Conservation (phyloP, 2,888 invertebrate genomes). For the Ochropleura plecta region DNA sequence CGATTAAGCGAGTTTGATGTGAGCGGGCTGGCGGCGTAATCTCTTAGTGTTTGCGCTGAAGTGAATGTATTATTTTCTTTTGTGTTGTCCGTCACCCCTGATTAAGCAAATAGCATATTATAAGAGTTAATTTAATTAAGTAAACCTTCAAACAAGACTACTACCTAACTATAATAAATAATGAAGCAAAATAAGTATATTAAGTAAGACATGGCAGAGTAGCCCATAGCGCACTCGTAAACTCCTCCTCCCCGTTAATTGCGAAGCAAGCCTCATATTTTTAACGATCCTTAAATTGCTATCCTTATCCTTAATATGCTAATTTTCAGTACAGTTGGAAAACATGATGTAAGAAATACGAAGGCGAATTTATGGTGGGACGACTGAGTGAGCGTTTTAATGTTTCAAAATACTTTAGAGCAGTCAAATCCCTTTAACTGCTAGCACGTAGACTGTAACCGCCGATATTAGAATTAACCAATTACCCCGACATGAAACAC, state of each 20-base stretch:
- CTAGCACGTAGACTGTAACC: neutral
- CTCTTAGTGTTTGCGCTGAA: slow-evolving; percentile 74
- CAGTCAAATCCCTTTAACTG: neutral
- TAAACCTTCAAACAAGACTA: neutral
- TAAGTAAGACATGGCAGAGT: neutral
- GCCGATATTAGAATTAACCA: neutral
- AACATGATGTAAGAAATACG: neutral
- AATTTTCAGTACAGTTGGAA: neutral
- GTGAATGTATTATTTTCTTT: slow-evolving; percentile 80
- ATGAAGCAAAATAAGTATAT: neutral
- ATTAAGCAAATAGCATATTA: slow-evolving; percentile 68
- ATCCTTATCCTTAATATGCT: neutral
- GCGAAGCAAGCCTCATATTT: slow-evolving; percentile 2
- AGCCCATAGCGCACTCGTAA: neutral
- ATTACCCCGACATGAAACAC: neutral
- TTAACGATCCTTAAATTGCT: neutral
- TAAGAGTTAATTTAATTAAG: slow-evolving; percentile 11
- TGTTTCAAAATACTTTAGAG: neutral
- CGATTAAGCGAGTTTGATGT: slow-evolving; percentile 82
- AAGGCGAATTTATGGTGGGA: neutral
- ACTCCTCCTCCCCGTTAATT: neutral
- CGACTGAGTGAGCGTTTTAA: neutral
- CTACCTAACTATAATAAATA: neutral
- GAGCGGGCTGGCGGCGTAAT: slow-evolving; percentile 79
- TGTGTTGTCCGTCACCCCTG: slow-evolving; percentile 81